Percentiles rank a stretch among this genome's conserved stretches.
These are phyloP conservation scores for Xestoiulus laeticollis DNA, from an alignment of 2,888 invertebrate genomes.

Conservation along the genomic window DNA sequence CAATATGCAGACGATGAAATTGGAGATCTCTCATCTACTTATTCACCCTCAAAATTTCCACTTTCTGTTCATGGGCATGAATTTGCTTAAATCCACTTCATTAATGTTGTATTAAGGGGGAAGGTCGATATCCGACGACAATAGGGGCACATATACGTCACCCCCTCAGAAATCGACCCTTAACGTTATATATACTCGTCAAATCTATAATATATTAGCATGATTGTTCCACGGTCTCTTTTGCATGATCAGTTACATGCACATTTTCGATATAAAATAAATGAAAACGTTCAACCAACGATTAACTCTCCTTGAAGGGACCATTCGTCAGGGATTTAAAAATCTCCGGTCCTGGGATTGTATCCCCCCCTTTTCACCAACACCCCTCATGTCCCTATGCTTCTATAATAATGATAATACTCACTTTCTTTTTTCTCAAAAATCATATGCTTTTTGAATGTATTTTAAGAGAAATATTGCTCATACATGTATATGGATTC, in stretches of 20 bases:
- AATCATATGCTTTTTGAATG: neutral
- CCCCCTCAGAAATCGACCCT: conserved; percentile 7
- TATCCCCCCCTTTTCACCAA: neutral
- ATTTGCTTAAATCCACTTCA: conserved; percentile 12
- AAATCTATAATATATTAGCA: neutral
- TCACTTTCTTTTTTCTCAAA: neutral
- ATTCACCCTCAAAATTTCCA: conserved; percentile 14
- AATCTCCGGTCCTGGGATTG: neutral
- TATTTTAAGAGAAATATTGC: neutral
- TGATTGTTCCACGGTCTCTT: conserved; percentile 19
- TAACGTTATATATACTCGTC: neutral
- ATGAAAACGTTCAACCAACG: conserved; percentile 20
- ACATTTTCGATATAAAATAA: neutral
- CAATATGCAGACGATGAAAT: neutral
- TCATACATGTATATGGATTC: too few relatives aligned
- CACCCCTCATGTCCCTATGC: neutral
- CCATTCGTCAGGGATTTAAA: neutral
- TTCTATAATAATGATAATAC: neutral
- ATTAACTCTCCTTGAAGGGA: neutral
- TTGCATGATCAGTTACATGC: conserved; percentile 12
- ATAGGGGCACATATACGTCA: neutral
- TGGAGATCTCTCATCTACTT: conserved; percentile 9
- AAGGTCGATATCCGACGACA: neutral
- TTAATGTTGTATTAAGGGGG: neutral
- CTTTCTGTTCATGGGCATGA: neutral